A percentile compares a stretch with the other conserved stretches of the same genome.
Evolutionary conservation across 2,113 vertebrate genomes (phyloP).

Genomic region (Zootoca vivipara): DNA sequence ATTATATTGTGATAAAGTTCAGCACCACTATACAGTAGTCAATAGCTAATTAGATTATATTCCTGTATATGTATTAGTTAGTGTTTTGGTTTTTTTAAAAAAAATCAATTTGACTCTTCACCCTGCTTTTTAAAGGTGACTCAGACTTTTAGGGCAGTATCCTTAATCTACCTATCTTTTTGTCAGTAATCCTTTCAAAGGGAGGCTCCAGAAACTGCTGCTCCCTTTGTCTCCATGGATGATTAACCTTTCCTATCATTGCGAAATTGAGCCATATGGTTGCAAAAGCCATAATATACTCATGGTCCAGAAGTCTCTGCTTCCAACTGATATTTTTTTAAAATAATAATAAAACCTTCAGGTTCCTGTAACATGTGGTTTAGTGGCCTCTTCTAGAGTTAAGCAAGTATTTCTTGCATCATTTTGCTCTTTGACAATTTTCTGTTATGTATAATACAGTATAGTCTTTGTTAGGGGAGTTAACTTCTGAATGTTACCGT

Average conservation of each 20-base stretch:
- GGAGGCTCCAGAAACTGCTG: background rate
- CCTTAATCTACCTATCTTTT: background rate
- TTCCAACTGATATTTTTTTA: background rate
- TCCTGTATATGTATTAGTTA: background rate
- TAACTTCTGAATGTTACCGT: background rate
- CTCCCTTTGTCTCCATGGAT: too few species aligned
- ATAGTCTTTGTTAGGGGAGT: background rate
- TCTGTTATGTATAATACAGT: background rate
- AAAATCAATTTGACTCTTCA: background rate
- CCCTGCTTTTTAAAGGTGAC: background rate
- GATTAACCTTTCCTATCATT: background rate
- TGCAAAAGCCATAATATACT: background rate
- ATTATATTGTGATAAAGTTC: background rate
- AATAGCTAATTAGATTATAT: background rate
- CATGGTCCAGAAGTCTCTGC: background rate
- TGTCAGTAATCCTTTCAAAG: background rate
- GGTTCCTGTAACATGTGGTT: background rate
- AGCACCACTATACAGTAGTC: background rate
- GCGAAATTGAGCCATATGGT: background rate
- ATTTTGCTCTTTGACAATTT: background rate
- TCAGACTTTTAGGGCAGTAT: background rate
- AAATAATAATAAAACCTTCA: background rate
- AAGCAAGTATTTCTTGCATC: background rate
- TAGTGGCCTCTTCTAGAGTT: background rate
- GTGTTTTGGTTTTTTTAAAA: background rate